Conservation (phyloP, 2,888 invertebrate species). For the Drosophila multiciliata region DNA sequence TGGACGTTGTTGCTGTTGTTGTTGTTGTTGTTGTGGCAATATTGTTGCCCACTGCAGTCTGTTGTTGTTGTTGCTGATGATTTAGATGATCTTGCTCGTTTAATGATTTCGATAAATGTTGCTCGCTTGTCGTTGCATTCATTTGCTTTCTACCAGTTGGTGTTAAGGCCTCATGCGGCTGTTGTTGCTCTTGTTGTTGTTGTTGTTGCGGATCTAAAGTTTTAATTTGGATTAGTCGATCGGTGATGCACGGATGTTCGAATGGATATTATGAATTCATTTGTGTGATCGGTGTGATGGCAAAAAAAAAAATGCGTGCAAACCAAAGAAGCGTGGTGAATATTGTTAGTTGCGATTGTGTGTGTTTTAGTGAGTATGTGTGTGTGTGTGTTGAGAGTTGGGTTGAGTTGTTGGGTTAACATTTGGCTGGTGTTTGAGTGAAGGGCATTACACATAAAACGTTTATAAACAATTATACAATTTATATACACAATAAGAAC, state of each 20-base stretch:
- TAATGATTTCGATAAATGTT: slow-evolving; percentile 78
- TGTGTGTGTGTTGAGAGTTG: slow-evolving; percentile 8
- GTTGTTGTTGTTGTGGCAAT: slow-evolving; percentile 68
- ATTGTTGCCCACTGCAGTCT: slow-evolving; percentile 69
- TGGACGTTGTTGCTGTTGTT: slow-evolving; percentile 86
- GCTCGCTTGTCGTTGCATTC: slow-evolving; percentile 72
- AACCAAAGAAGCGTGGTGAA: slow-evolving; percentile 19
- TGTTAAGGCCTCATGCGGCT: slow-evolving; percentile 61
- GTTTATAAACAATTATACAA: slow-evolving; percentile 16
- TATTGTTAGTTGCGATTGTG: slow-evolving; percentile 19
- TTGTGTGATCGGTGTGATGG: slow-evolving; percentile 28
- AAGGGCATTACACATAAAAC: slow-evolving; percentile 28
- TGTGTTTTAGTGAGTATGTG: slow-evolving; percentile 10
- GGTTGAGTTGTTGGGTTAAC: slow-evolving; percentile 6
- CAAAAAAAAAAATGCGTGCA: slow-evolving; percentile 21
- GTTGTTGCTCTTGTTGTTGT: slow-evolving; percentile 35
- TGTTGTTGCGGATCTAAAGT: slow-evolving; percentile 69
- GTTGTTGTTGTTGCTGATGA: slow-evolving; percentile 56
- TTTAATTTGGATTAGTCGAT: slow-evolving; percentile 62
- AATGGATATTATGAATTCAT: slow-evolving; percentile 19
- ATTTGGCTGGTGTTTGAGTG: slow-evolving; percentile 74
- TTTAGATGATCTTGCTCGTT: slow-evolving; percentile 75
- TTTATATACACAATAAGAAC: slow-evolving; percentile 14
- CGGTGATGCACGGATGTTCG: slow-evolving; percentile 51
- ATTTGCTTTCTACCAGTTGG: slow-evolving; percentile 65